Evolutionary conservation across 2,113 vertebrate genomes (phyloP).

Genomic region (Mormyrus iriodes): DNA sequence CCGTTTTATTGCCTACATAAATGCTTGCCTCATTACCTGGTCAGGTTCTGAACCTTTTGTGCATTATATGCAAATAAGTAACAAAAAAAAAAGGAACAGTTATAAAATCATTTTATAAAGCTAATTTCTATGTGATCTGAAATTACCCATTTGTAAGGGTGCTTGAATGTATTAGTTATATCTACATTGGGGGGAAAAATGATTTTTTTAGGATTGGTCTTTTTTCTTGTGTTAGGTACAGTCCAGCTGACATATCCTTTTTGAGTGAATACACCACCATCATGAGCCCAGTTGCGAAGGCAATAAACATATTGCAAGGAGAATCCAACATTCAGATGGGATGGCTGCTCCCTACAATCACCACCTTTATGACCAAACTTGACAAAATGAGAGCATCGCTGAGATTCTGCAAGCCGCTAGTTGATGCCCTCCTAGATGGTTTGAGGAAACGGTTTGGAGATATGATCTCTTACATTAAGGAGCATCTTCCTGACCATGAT

Average conservation of each 20-base stretch:
- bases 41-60: background rate
- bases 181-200: background rate
- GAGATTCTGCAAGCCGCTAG: slow-evolving; percentile 11
- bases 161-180: background rate
- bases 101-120: background rate
- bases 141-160: background rate
- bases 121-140: background rate
- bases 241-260: slow-evolving; percentile 13
- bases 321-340: slow-evolving; percentile 15
- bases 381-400: slow-evolving; percentile 1
- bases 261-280: slow-evolving; percentile 6
- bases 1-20: background rate
- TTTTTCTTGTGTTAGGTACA: background rate
- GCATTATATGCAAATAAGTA: no score
- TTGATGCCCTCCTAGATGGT: slow-evolving; percentile 7
- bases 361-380: background rate
- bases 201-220: background rate
- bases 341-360: slow-evolving; percentile 16
- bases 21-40: background rate
- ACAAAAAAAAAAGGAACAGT: background rate
- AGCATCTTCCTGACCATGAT: slow-evolving; percentile 10
- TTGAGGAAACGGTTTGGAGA: background rate
- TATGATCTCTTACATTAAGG: slow-evolving; percentile 14
- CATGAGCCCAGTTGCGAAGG: slow-evolving; percentile 19
- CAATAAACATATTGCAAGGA: no score